Evolutionary conservation across 2,888 invertebrate genomes (phyloP).

Genomic region (Drosophila falleni): DNA sequence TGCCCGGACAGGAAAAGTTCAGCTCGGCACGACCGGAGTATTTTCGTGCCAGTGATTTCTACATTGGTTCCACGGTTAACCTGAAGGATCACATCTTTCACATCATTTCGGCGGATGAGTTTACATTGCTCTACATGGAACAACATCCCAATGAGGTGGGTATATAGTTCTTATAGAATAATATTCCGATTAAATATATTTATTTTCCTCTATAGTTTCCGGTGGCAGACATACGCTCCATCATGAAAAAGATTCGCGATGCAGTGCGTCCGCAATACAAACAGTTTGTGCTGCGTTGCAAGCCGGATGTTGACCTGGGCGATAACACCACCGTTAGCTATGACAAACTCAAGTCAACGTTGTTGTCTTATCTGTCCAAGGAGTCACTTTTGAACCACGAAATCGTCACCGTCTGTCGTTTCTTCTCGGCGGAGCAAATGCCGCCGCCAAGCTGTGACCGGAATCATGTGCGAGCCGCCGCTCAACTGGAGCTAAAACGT

Average conservation of each 20-base stretch:
- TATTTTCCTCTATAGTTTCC: constrained; percentile 87
- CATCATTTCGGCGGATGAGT: constrained; percentile 93
- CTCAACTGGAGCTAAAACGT: constrained; percentile 90
- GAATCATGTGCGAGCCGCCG: constrained; percentile 87
- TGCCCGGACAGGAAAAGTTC: constrained; percentile 91
- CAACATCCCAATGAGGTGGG: constrained; percentile 89
- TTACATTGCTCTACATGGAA: constrained; percentile 95
- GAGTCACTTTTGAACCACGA: constrained; percentile 90
- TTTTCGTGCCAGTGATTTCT: constrained; percentile 93
- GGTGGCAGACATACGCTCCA: constrained; percentile 89
- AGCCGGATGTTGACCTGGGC: constrained; percentile 83
- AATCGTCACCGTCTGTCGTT: constrained; percentile 91
- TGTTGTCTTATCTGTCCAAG: constrained; percentile 86
- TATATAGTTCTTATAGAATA: neutral
- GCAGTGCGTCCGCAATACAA: constrained; percentile 90
- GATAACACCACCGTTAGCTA: constrained; percentile 74
- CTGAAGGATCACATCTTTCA: constrained; percentile 92
- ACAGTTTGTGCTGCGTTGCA: constrained; percentile 90
- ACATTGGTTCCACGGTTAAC: constrained; percentile 92
- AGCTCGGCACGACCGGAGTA: constrained; percentile 90
- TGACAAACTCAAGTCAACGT: constrained; percentile 86
- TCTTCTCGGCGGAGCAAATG: constrained; percentile 89
- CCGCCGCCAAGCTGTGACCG: constrained; percentile 85
- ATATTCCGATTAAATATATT: constrained; percentile 18
- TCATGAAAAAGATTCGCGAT: constrained; percentile 91